Percentiles rank a stretch among this genome's conserved stretches.
phyloP scores from a whole-genome alignment of 1,140 invertebrate species.

The Apocrypta bakeri region DNA sequence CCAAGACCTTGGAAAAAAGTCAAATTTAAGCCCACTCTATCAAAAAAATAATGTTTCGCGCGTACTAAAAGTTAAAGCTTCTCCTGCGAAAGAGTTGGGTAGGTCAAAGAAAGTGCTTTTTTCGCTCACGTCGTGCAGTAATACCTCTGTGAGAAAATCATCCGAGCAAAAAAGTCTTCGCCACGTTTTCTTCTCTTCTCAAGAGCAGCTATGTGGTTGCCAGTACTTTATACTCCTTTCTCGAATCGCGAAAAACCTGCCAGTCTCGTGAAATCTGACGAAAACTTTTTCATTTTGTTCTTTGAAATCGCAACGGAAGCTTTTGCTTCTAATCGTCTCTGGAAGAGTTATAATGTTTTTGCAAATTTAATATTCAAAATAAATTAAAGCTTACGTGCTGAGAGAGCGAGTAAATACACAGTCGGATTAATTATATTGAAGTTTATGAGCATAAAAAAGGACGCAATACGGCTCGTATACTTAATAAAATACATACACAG shows the following conservation, averaged over 20 bases:
- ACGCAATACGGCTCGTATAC: neutral
- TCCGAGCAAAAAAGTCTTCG: slow-evolving; percentile 1
- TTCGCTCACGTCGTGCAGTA: neutral
- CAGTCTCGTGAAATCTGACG: neutral
- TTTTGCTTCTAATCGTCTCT: neutral
- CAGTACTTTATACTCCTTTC: neutral
- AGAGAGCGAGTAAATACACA: no score
- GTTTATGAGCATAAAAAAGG: neutral
- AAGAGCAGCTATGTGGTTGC: no score
- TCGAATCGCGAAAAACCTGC: neutral
- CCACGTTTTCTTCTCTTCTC: slow-evolving; percentile 25
- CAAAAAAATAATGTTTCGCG: neutral
- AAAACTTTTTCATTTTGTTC: neutral
- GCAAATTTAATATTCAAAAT: no score
- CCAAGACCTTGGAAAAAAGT: neutral
- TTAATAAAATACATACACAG: neutral
- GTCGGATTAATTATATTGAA: no score
- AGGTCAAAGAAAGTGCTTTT: slow-evolving; percentile 11
- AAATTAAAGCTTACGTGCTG: no score
- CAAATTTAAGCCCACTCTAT: neutral
- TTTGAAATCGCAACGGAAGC: neutral
- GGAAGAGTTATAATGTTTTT: neutral
- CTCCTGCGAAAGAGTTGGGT: neutral
- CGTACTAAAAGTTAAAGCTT: neutral
- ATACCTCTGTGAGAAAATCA: neutral